Conservation (phyloP, 2,888 invertebrate species). For the Merodon equestris region DNA sequence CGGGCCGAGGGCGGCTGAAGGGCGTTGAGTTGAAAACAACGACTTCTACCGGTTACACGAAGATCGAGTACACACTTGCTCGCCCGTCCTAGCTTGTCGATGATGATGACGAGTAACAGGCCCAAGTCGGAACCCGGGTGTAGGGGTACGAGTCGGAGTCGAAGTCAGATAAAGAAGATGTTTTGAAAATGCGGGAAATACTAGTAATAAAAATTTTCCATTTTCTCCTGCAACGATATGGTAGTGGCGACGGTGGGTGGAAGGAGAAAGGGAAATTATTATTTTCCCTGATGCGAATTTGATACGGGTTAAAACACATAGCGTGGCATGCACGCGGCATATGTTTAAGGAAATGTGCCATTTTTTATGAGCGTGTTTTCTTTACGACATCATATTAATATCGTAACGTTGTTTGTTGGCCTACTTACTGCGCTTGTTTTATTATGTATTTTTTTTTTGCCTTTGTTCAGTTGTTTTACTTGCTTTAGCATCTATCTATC, state of each 20-base stretch:
- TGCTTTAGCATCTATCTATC: too few species aligned
- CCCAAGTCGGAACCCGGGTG: constrained; percentile 55
- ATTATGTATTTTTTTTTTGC: too few species aligned
- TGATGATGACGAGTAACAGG: neutral
- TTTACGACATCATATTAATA: constrained; percentile 68
- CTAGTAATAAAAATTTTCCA: constrained; percentile 69
- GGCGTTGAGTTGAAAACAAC: neutral
- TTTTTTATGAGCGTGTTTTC: constrained; percentile 65
- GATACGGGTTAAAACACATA: constrained; percentile 65
- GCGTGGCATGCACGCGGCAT: constrained; percentile 65
- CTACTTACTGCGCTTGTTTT: constrained; percentile 44
- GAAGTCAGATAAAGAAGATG: constrained; percentile 65
- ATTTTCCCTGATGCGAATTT: constrained; percentile 67
- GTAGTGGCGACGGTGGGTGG: neutral
- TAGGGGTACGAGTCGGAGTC: constrained; percentile 7
- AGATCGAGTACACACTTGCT: too few species aligned
- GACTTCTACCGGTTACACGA: too few species aligned
- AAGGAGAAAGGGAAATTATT: constrained; percentile 57
- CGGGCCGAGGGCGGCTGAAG: neutral
- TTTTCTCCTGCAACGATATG: constrained; percentile 55
- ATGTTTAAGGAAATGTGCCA: constrained; percentile 68
- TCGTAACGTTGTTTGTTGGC: constrained; percentile 62
- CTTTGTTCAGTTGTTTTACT: too few species aligned
- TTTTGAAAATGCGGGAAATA: constrained; percentile 65
- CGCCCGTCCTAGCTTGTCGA: too few species aligned